These are phyloP conservation scores for Microctonus hyperodae DNA, from an alignment of 2,888 invertebrate genomes.

Conservation along the genomic window DNA sequence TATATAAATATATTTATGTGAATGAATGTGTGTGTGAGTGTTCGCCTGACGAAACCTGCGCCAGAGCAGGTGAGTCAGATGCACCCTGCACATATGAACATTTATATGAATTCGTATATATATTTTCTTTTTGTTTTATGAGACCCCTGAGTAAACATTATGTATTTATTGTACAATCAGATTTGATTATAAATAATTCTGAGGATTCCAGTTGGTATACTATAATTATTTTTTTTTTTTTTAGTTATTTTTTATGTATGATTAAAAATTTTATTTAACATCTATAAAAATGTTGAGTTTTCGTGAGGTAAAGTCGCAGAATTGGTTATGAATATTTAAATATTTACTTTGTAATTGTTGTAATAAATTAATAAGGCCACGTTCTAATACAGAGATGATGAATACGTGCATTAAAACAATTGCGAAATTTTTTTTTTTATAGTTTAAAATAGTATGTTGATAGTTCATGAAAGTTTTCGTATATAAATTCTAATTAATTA, in stretches of 20 bases:
- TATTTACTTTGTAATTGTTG: no score
- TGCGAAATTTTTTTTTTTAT: no score
- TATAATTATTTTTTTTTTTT: neutral
- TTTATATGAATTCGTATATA: conserved; percentile 1
- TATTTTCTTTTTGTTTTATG: conserved; percentile 34
- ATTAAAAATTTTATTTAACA: neutral
- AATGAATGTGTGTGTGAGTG: conserved; percentile 18
- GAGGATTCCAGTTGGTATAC: neutral
- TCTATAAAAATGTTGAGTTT: no score
- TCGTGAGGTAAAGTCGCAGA: no score
- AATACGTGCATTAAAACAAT: no score
- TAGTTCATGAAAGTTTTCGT: no score
- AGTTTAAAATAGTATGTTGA: no score
- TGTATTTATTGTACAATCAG: conserved; percentile 25
- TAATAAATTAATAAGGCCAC: no score
- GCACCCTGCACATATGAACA: conserved; percentile 14
- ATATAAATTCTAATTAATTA: no score
- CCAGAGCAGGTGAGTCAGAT: conserved; percentile 28
- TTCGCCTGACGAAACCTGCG: conserved; percentile 12
- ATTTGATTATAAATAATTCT: conserved; percentile 28
- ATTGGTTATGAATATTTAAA: no score
- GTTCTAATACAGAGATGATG: no score
- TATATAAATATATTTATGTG: conserved; percentile 2
- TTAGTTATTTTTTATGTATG: neutral
- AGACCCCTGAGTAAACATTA: conserved; percentile 32